Evolutionary conservation across 2,888 invertebrate genomes (phyloP), one percentile per base, ranked within the genome.

Genomic region (Physocephala rufipes): DNA sequence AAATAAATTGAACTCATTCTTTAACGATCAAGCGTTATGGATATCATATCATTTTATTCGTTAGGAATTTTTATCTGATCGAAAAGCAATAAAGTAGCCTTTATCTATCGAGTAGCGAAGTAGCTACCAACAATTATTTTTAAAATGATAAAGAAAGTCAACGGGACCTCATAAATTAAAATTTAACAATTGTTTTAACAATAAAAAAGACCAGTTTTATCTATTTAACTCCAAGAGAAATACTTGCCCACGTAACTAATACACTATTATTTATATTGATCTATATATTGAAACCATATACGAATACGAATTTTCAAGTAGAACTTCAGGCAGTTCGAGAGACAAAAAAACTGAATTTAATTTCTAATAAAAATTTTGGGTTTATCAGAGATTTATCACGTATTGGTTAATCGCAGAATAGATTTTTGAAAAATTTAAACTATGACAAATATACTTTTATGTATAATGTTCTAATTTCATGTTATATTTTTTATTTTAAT

Each of bases 41-140:
- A 83, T 83, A 83, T 82, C 75, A 81, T 83, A 82, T 82, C 81
- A 78, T 79, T 73, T 67, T 51, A 68, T 67, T 24, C 24, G 5
- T 21, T 36, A 72, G 75, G 79, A 77, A n/a, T 77, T 82, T 82
- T 83, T 83, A 83, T 83, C 83, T 80, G 84, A 83, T 83, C 83
- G 78, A 80, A 82, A 77, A 76, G 80, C 79, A 81, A 83, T 83
- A 83, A 83, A 81, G 80, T 78, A 79, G 70, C 82, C 81, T 84
- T 83, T 83, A 84, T 83, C 84, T 83, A 81, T 83, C 83, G 83
- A 83, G 83, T 84, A 81, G 84, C 82, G 78, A 82, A 81, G 81
- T 81, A 80, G 80, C 83, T 83, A 82, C 78, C 78, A 75, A 73
- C 74, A 78, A 75, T 75, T 76, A 76, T 73, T 73, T 74, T 45